These are phyloP conservation scores for Anagyrus pseudococci DNA, from an alignment of 2,888 invertebrate species.

Conservation along the genomic window DNA sequence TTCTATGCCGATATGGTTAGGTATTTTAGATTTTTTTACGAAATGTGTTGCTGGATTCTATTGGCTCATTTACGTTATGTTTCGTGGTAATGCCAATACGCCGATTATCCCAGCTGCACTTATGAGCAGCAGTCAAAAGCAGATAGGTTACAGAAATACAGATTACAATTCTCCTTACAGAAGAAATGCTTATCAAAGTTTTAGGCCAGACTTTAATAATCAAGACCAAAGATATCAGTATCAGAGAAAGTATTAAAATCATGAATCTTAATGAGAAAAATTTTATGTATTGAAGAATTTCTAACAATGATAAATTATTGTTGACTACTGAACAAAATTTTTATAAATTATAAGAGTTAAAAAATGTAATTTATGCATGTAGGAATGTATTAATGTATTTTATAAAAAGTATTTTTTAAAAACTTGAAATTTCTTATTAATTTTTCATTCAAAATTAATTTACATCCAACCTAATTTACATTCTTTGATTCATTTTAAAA, in stretches of 20 bases:
- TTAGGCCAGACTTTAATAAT: conserved; percentile 22
- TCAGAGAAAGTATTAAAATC: conserved; percentile 10
- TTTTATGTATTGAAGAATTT: neutral
- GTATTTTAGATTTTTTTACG: conserved; percentile 54
- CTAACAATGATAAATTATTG: neutral
- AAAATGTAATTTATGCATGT: neutral
- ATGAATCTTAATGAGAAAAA: neutral
- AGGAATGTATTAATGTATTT: neutral
- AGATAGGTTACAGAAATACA: neutral
- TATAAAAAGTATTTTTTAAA: conserved; percentile 2
- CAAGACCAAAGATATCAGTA: conserved; percentile 23
- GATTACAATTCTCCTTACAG: neutral
- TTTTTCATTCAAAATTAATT: conserved; percentile 20
- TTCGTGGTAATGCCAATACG: conserved; percentile 40
- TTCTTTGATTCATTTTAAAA: conserved; percentile 14
- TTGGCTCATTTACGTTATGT: conserved; percentile 55
- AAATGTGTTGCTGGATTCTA: conserved; percentile 59
- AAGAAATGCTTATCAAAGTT: conserved; percentile 16
- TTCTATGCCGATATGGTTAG: conserved; percentile 55
- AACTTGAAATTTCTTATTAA: conserved; percentile 11
- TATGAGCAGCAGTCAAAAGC: conserved; percentile 4
- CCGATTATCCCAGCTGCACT: conserved; percentile 35
- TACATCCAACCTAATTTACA: conserved; percentile 18
- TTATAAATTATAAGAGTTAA: neutral
- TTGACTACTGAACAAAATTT: neutral